Conservation (phyloP, 2,888 invertebrate species). For the Nephrotoma guestfalica region DNA sequence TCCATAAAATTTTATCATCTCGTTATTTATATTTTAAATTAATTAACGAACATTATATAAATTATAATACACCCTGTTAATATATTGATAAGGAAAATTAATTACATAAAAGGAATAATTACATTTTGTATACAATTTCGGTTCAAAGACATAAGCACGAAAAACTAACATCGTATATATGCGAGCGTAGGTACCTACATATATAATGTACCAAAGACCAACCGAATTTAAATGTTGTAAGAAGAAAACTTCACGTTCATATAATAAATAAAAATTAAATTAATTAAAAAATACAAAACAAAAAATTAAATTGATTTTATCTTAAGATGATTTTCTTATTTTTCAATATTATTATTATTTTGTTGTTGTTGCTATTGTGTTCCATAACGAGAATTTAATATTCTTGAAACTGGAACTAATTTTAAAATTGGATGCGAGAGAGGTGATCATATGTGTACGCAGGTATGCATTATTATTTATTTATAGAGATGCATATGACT, state of each 20-base stretch:
- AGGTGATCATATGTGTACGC: not conserved
- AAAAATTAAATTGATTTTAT: not conserved
- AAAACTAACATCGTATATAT: not conserved
- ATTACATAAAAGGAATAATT: not conserved
- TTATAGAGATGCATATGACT: not conserved
- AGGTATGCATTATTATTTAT: not conserved
- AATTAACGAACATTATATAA: not conserved
- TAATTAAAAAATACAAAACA: not conserved
- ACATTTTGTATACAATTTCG: not conserved
- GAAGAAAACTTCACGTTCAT: not conserved
- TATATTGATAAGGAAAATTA: not conserved
- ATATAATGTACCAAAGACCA: not conserved
- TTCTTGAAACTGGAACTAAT: not conserved
- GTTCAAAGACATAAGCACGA: not conserved
- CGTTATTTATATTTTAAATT: not conserved
- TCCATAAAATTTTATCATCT: not conserved
- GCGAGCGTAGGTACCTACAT: not conserved
- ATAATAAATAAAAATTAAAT: not conserved
- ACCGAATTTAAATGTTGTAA: not conserved
- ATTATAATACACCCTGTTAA: not conserved
- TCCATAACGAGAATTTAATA: not conserved
- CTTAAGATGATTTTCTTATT: not conserved
- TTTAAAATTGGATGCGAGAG: not conserved
- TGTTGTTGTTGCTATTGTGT: not conserved
- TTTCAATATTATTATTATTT: not conserved